Evolutionary conservation across 2,113 vertebrate species (phyloP), one percentile per base, ranked within the genome.

Genomic region (Silurus asotus): DNA sequence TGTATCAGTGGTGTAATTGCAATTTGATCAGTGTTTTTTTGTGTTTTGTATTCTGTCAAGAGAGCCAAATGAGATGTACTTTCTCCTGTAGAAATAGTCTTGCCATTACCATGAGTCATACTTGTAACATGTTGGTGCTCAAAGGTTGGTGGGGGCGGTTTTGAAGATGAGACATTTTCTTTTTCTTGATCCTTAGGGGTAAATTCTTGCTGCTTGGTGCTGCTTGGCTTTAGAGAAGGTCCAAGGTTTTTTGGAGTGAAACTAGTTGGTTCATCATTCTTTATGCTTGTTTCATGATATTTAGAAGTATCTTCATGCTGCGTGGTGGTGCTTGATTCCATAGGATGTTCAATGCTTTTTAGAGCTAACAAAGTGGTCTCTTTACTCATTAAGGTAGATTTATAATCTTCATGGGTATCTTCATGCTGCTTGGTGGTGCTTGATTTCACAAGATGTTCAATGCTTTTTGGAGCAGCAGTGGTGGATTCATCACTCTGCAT

Each of bases 11-110:
- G 23, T 23, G 7, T 70, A 67, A 48, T 72, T 55, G 72, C 45
- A 61, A 37, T 82, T 53, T 25, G 80, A 78, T 79, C 62, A 23
- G 6, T 61, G 56, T 17, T 5, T 53, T 84, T 53, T 75, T 76
- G 53, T 14, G 37, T 72, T 10, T 37, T 37, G 37, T 1, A 13
- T 20, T 37, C n/a, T 13, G 48, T 78, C 56, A 5, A 58, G 72
- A 23, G 37, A 58, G 20, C 20, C 8, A 20, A 25, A 37, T 59
- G 25, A 25, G 59, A 79, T 28, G 64, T 9, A 9, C 37, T 28
- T 49, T 87, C 17, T 82, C 4, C n/a, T 20, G 48, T 70, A 55
- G n/a, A 49, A 45, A 49, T 45, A 1, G 2, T 77, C 23, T 14
- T 75, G 17, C 8, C 6, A 2, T 74, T 49, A 17, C 49, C 28